Evolutionary conservation across 2,113 vertebrate genomes (phyloP).

Genomic region (Hypanus sabinus): DNA sequence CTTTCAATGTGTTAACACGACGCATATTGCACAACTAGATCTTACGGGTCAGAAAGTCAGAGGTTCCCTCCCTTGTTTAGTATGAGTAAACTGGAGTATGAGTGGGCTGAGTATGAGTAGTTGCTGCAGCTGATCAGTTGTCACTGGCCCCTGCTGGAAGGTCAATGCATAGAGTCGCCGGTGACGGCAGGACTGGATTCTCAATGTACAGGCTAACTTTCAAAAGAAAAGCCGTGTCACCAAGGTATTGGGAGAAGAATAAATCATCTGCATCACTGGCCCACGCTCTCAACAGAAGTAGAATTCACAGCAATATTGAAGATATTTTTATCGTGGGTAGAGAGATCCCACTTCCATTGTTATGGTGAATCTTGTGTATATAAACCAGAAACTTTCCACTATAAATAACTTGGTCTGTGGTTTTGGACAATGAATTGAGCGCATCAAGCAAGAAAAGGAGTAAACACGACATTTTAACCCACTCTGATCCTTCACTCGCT

Average conservation of each 20-base stretch:
- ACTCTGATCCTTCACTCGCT: not conserved
- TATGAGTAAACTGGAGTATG: not conserved
- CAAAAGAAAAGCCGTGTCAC: not conserved
- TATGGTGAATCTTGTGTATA: not conserved
- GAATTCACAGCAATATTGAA: not conserved
- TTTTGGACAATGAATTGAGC: no score
- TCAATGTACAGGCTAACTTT: not conserved
- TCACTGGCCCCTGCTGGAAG: conserved; percentile 31
- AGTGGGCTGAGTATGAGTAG: not conserved
- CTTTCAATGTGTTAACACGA: not conserved
- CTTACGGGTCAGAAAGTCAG: not conserved
- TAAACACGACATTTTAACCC: not conserved
- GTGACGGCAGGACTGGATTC: not conserved
- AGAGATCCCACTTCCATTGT: not conserved
- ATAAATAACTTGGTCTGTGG: not conserved
- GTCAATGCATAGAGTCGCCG: not conserved
- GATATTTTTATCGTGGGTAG: not conserved
- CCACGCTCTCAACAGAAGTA: not conserved
- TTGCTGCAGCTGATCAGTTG: not conserved
- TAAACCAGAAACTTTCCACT: not conserved
- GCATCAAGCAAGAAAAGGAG: not conserved
- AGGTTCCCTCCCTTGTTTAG: not conserved
- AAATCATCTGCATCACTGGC: not conserved
- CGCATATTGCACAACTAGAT: not conserved
- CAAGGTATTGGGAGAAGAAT: not conserved